Conservation (phyloP, 1,140 invertebrate species). For the Dysdera silvatica region DNA sequence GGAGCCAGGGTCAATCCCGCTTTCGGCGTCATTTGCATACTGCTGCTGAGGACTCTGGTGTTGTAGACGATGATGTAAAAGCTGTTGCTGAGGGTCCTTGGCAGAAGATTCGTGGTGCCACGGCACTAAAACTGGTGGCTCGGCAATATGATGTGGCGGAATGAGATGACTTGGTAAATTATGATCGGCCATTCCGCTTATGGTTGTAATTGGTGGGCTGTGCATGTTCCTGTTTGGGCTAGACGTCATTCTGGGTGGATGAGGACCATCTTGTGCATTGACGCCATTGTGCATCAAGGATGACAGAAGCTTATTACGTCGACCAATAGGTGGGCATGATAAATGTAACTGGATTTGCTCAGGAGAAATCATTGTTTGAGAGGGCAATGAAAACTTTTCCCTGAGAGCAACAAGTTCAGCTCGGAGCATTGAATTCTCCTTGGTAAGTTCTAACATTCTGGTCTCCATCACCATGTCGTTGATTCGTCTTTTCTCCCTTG, state of each 20-base stretch:
- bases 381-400: slow-evolving; percentile 64
- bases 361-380: neutral
- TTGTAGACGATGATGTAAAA: slow-evolving; percentile 15
- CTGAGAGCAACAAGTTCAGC: slow-evolving; percentile 85
- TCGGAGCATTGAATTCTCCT: slow-evolving; percentile 87
- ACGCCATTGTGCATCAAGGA: neutral
- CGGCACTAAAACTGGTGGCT: slow-evolving; percentile 16
- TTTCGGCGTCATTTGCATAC: neutral
- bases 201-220: neutral
- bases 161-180: no score
- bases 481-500: slow-evolving; percentile 86
- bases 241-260: neutral
- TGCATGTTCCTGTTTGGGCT: neutral
- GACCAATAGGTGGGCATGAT: slow-evolving; percentile 2
- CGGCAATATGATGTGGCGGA: slow-evolving; percentile 18
- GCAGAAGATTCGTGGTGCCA: slow-evolving; percentile 13
- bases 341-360: slow-evolving; percentile 22
- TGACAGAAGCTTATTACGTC: slow-evolving; percentile 3
- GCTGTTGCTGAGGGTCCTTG: slow-evolving; percentile 17
- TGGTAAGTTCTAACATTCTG: slow-evolving; percentile 83
- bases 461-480: slow-evolving; percentile 96
- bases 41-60: slow-evolving; percentile 27
- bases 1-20: neutral
- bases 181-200: neutral
- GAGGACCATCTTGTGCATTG: neutral